Conservation (phyloP, 1,140 invertebrate species). For the Cydia amplana region DNA sequence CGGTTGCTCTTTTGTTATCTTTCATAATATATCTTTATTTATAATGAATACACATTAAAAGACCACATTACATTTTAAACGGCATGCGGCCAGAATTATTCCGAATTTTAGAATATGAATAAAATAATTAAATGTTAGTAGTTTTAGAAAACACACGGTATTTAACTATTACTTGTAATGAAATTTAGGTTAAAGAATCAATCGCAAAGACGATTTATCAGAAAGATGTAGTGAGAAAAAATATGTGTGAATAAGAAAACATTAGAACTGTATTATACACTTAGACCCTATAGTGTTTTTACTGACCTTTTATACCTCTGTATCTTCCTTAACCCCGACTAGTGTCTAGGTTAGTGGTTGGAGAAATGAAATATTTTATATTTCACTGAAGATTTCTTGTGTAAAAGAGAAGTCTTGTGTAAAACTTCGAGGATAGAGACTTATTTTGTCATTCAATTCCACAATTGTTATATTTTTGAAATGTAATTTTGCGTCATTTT, state of each 20-base stretch:
- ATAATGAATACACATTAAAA: background rate
- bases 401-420: background rate
- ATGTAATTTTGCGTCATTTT: no score
- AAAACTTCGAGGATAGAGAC: background rate
- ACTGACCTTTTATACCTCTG: conserved; percentile 74
- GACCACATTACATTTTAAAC: conserved; percentile 2
- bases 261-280: conserved; percentile 60
- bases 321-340: conserved; percentile 54
- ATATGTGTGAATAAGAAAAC: conserved; percentile 55
- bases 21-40: background rate
- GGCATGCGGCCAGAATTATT: background rate
- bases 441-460: background rate
- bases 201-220: conserved; percentile 52
- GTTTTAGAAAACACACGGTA: conserved; percentile 46
- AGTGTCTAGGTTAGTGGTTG: conserved; percentile 5
- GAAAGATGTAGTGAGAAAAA: conserved; percentile 73
- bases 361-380: conserved; percentile 9
- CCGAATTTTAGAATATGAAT: conserved; percentile 37
- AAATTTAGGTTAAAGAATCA: conserved; percentile 43
- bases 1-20: background rate
- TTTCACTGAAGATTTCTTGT: background rate
- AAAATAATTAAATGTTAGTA: conserved; percentile 40
- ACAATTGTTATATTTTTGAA: background rate
- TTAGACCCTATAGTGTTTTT: conserved; percentile 72
- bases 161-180: conserved; percentile 26